phyloP scores from a whole-genome alignment of 2,797 vertebrate genomes.

The Chrysocyon brachyurus region DNA sequence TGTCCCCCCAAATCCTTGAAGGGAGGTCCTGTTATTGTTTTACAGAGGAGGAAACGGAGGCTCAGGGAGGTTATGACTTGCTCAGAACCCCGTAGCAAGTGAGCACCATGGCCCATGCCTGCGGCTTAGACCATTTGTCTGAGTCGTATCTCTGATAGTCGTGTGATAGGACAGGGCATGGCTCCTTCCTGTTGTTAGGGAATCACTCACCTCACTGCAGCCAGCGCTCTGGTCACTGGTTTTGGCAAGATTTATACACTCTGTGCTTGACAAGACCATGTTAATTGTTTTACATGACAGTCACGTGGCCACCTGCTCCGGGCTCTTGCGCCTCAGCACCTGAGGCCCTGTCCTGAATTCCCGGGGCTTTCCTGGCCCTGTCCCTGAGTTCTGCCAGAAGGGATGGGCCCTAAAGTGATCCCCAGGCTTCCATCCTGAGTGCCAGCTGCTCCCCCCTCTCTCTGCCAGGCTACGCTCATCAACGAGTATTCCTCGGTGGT shows the following conservation, averaged over 20 bases:
- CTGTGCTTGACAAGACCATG: background rate
- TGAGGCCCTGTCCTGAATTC: accelerated
- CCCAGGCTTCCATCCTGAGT: accelerated
- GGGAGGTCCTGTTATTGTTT: background rate
- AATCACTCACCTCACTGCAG: background rate
- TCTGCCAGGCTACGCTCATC: constrained; percentile 94
- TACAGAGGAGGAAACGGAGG: background rate
- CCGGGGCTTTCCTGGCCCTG: background rate
- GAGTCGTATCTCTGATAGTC: accelerated
- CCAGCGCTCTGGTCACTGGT: accelerated
- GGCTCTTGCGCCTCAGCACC: background rate
- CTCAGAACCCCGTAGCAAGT: background rate
- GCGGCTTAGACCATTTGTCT: background rate
- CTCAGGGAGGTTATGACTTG: background rate
- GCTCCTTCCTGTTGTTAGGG: background rate
- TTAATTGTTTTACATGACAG: background rate
- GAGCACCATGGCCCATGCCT: background rate
- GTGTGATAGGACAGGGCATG: accelerated
- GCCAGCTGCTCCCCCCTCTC: background rate
- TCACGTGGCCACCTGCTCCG: background rate
- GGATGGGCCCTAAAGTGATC: too few relatives aligned
- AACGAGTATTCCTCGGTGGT: constrained; percentile 95
- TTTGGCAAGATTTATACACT: background rate
- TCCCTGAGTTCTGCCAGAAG: background rate
- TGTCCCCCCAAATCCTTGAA: background rate